Conservation (phyloP, 2,888 invertebrate species). For the Vanessa cardui region DNA sequence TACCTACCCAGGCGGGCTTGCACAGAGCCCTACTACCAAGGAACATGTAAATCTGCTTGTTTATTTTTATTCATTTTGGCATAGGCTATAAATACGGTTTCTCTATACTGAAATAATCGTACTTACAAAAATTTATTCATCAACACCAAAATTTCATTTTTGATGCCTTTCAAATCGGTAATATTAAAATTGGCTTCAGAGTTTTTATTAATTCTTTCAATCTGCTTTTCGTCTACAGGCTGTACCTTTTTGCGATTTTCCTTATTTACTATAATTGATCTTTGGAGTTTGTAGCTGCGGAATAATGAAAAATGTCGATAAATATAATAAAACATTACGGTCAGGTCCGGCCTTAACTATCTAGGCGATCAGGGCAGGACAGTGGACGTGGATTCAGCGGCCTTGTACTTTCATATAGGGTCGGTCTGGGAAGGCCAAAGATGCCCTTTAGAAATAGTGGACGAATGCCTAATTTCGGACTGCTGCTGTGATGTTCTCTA, state of each 20-base stretch:
- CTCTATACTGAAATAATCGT: not conserved
- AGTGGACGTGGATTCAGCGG: too few relatives aligned
- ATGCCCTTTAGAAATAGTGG: too few relatives aligned
- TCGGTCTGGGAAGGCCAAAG: too few relatives aligned
- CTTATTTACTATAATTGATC: constrained; percentile 9
- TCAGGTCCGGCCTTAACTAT: too few relatives aligned
- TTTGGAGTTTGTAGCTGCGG: not conserved
- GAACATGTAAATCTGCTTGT: too few relatives aligned
- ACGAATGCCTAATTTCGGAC: too few relatives aligned
- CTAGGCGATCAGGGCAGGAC: too few relatives aligned
- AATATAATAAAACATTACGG: not conserved
- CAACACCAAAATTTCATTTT: constrained; percentile 44
- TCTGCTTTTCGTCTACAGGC: constrained; percentile 1
- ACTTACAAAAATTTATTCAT: constrained; percentile 57
- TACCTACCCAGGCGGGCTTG: too few relatives aligned
- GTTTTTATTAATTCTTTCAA: not conserved
- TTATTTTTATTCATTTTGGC: too few relatives aligned
- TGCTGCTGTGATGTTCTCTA: too few relatives aligned
- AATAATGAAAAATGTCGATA: not conserved
- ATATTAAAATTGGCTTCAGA: not conserved
- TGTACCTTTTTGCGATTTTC: not conserved
- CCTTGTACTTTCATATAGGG: too few relatives aligned
- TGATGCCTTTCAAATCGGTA: constrained; percentile 35
- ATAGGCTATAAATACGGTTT: not conserved
- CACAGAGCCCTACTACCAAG: too few relatives aligned